Percentiles rank a stretch among this genome's conserved stretches.
Conservation (phyloP, 2,797 vertebrate genomes). For the Anisognathus igniventris region DNA sequence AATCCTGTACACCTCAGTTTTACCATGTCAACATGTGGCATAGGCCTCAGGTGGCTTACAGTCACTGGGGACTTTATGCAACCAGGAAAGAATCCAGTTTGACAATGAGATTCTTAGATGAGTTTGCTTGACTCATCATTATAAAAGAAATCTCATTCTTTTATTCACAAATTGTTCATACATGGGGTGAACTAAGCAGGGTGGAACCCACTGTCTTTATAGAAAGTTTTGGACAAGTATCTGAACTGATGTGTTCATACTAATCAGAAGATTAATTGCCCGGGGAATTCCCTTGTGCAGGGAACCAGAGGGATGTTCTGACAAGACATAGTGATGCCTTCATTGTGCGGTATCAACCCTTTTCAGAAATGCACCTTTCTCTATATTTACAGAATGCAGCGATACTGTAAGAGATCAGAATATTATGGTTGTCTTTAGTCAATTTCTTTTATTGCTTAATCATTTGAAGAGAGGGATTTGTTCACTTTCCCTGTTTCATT, state of each 20-base stretch:
- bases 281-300: not conserved
- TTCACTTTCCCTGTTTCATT: accelerated
- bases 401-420: not conserved
- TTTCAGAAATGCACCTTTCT: not conserved
- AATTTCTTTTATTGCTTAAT: not conserved
- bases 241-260: not conserved
- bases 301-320: not conserved
- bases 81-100: not conserved
- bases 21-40: not conserved
- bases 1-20: not conserved
- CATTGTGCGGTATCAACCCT: not conserved
- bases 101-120: not conserved
- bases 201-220: not conserved
- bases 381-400: not conserved
- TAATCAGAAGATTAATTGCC: not conserved
- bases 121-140: not conserved
- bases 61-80: not conserved
- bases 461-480: not conserved
- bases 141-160: not conserved
- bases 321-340: not conserved
- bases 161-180: not conserved
- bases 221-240: not conserved
- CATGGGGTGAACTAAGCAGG: not conserved
- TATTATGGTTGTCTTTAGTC: not conserved
- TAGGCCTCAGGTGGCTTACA: not conserved